phyloP scores from a whole-genome alignment of 2,888 invertebrate species.

The Scaptomyza tumidula region DNA sequence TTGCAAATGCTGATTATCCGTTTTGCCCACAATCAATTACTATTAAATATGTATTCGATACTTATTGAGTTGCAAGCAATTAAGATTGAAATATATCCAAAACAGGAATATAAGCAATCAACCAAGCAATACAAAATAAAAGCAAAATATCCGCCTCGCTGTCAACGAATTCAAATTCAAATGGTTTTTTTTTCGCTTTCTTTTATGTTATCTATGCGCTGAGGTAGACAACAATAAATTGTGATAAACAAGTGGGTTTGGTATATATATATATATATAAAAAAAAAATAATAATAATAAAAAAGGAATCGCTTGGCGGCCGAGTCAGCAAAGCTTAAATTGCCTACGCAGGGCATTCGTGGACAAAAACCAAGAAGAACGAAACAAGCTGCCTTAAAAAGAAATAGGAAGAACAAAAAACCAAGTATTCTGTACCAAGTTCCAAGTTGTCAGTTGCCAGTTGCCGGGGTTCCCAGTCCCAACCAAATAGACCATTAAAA shows the following conservation, averaged over 20 bases:
- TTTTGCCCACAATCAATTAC: slow-evolving; percentile 29
- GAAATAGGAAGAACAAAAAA: slow-evolving; percentile 1
- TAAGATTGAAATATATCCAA: slow-evolving; percentile 56
- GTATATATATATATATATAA: slow-evolving; percentile 1
- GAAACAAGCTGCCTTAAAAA: slow-evolving; percentile 4
- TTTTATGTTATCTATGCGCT: slow-evolving; percentile 61
- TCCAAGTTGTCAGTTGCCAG: slow-evolving; percentile 27
- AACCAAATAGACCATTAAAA: slow-evolving; percentile 65
- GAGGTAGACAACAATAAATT: slow-evolving; percentile 78
- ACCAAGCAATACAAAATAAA: slow-evolving; percentile 3
- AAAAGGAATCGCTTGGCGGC: slow-evolving; percentile 52
- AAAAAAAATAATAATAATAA: slow-evolving; percentile 23
- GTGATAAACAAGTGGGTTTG: slow-evolving; percentile 60
- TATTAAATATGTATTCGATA: slow-evolving; percentile 33
- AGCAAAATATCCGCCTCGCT: slow-evolving; percentile 27
- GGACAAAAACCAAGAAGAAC: slow-evolving; percentile 32
- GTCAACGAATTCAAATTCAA: slow-evolving; percentile 75
- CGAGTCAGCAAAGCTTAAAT: slow-evolving; percentile 77
- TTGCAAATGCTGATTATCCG: slow-evolving; percentile 22
- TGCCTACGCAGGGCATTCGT: slow-evolving; percentile 66
- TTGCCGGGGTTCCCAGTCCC: slow-evolving; percentile 11
- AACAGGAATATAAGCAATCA: neutral
- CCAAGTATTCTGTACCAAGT: slow-evolving; percentile 5
- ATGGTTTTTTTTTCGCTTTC: slow-evolving; percentile 16
- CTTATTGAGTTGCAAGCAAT: slow-evolving; percentile 58